phyloP scores from a whole-genome alignment of 2,113 vertebrate species.

The Lampris megalopsis region DNA sequence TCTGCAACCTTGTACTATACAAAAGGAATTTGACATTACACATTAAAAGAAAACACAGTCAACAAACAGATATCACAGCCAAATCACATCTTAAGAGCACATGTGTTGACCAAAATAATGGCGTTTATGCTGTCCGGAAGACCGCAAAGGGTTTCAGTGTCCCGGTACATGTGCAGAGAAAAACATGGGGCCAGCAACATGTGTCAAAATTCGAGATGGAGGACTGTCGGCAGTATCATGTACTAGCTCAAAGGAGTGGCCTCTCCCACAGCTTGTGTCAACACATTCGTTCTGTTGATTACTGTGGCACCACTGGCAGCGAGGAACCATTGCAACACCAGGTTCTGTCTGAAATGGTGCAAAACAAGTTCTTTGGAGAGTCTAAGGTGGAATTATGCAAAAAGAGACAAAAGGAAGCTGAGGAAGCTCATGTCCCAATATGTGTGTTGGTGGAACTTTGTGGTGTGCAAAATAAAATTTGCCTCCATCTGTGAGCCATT shows the following conservation, averaged over 20 bases:
- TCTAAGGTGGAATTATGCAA: neutral
- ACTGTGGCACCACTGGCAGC: neutral
- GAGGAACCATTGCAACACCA: neutral
- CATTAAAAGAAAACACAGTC: neutral
- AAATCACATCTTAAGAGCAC: neutral
- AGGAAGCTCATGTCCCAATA: neutral
- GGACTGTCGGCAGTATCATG: neutral
- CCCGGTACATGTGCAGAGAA: neutral
- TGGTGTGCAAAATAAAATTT: neutral
- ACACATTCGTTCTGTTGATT: neutral
- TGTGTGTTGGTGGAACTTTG: neutral
- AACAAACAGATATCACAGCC: neutral
- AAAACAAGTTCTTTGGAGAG: neutral
- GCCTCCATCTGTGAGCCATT: neutral
- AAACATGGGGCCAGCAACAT: conserved; percentile 6
- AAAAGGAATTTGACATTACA: neutral
- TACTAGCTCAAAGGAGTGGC: neutral
- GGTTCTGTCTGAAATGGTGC: neutral
- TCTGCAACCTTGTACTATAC: neutral
- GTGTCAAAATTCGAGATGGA: neutral
- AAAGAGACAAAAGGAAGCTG: neutral
- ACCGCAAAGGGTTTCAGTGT: neutral
- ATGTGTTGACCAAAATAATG: neutral
- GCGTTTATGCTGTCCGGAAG: neutral
- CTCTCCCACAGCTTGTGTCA: neutral